Evolutionary conservation across 1,140 invertebrate genomes (phyloP), one percentile per base, ranked within the genome.

Genomic region (Solen grandis): DNA sequence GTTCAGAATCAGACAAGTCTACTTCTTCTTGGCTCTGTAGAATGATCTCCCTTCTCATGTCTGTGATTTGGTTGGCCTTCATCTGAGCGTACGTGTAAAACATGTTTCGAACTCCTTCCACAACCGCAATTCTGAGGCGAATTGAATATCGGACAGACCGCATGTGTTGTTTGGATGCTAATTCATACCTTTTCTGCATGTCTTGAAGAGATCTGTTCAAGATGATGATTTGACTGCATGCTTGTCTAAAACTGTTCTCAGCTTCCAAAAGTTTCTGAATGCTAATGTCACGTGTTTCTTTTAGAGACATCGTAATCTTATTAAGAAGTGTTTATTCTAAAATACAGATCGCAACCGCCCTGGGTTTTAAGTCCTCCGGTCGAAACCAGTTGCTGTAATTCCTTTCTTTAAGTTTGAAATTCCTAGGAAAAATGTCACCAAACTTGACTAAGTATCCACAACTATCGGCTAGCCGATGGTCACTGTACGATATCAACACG

Each of bases 51-150:
- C 76, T 79, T 33, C 87, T 79, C 33, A 89, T 57, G 14, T 86
- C 68, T 10, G 85, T 82, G 38, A 89, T 86, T 50, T 84, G 81
- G 54, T 89, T 87, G 2, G 87, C 88, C 72, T 87, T 87, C 50
- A 81, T 84, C 14, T 77, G 73, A 22, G 88, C 88, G 60, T 86
- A 90, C 72, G 88, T 88, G 54, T 88, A 86, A 59, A 83, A 89
- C 88, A 90, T 90, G 68, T 90, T 90, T 38, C 88, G 62, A 2
- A 90, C 84, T 25, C 88, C 88, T 59, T 90, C 88, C 10, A 83
- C 69, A 0, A 85, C 84, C 22, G 88, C 88, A 66, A 90, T 86
- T 16, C 86, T 84, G 27, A 90, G 82, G 52, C 88, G 79, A n/a
- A 88, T 76, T 22, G 83, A 84, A 59, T 90, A 90, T 60, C 88